Evolutionary conservation across 2,797 vertebrate genomes (phyloP).

Genomic region (Alectoris magna): DNA sequence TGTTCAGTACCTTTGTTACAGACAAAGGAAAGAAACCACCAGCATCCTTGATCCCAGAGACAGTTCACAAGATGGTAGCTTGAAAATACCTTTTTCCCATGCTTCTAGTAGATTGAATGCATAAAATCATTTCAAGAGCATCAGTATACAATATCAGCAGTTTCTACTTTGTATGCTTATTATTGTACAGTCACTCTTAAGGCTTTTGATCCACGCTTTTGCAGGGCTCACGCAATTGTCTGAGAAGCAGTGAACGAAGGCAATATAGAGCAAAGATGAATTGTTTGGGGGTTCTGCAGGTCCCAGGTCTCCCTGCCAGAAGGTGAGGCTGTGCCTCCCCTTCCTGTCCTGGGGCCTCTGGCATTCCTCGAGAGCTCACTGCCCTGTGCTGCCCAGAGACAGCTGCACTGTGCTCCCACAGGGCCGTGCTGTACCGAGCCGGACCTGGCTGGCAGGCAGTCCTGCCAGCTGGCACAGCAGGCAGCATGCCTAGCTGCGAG

Average conservation of each 20-base stretch:
- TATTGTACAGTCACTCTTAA: neutral
- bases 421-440: neutral
- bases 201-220: neutral
- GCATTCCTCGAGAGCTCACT: too few relatives aligned
- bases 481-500: neutral
- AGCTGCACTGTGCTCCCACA: neutral
- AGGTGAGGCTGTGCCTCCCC: too few relatives aligned
- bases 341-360: neutral
- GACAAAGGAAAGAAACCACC: neutral
- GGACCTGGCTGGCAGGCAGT: neutral
- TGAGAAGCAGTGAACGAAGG: neutral
- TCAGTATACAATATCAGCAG: neutral
- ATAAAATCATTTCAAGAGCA: neutral
- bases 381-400: neutral
- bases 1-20: neutral
- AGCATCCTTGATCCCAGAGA: neutral
- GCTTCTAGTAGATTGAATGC: neutral
- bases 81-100: neutral
- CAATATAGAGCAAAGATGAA: neutral
- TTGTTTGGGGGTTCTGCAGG: fast-evolving
- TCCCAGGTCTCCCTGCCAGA: neutral
- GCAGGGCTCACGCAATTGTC: neutral
- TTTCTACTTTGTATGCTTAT: neutral
- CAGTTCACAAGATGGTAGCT: neutral
- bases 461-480: neutral